Evolutionary conservation across 2,888 invertebrate genomes (phyloP), one percentile per base, ranked within the genome.

Genomic region (Lymantria monacha): DNA sequence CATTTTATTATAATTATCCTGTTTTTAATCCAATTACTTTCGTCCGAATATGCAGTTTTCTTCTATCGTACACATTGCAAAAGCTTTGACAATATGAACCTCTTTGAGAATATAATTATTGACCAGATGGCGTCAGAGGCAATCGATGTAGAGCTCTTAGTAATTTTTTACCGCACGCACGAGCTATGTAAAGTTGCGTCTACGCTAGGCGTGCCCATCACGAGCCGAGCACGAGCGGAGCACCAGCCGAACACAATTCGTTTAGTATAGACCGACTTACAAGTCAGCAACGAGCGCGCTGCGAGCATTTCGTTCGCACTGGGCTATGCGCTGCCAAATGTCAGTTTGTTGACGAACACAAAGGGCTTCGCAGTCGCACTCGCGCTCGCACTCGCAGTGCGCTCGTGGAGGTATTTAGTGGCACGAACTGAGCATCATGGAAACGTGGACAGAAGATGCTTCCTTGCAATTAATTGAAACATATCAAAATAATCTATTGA

Each of bases 341-440:
- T 51, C 48, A 43, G 46, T 55, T 46, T 50, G 38, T 50, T 51
- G 50, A 46, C 40, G 48, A 51, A 48, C 42, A 51, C 48, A 48
- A 48, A 56, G 38, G 48, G 44, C 49, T 55, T 55, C 44, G 46
- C 49, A n/a, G 14, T 55, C 45, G 41, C 42, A 45, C 48, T 51
- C 42, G 44, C 47, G n/a, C 14, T 55, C 45, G 41, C 42, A 45
- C 48, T 51, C 42, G 44, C 47, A 50, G 30, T 38, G 45, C 38
- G 38, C 30, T 13, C 38, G 44, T 44, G 44, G 33, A 44, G 33
- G 33, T 33, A 33, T 44, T 44, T 33, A 44, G 44, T 48, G 48
- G 37, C 45, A 15, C 45, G 37, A 33, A 14, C 41, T 14, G 41
- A 41, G 13, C 41, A 41, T 41, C 41, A 14, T 41, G 41, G 31